Percentiles rank a stretch among this genome's conserved stretches.
phyloP scores from a whole-genome alignment of 1,140 invertebrate species.

The Bombus pyrosoma region DNA sequence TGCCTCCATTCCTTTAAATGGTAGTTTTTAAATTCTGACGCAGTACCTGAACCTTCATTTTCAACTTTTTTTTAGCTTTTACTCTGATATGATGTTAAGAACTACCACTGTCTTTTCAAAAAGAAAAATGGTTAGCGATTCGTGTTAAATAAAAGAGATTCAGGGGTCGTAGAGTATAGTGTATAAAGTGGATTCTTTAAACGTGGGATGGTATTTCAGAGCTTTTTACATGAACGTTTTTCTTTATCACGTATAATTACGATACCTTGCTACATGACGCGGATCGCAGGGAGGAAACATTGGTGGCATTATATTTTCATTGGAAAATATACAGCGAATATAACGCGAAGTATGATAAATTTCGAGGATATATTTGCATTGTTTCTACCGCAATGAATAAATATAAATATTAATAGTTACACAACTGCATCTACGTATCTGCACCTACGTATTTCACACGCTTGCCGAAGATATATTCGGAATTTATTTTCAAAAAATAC shows the following conservation, averaged over 20 bases:
- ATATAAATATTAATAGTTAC: conserved; percentile 13
- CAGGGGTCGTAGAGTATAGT: no score
- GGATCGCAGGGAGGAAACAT: background rate
- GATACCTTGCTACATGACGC: background rate
- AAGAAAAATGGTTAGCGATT: background rate
- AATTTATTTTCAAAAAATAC: background rate
- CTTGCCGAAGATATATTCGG: background rate
- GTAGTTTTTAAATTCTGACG: background rate
- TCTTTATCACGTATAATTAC: conserved; percentile 6
- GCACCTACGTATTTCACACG: background rate
- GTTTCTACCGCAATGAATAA: conserved; percentile 1
- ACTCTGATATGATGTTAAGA: background rate
- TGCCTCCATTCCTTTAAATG: background rate
- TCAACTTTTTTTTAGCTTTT: background rate
- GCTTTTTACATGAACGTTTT: background rate
- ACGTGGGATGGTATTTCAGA: background rate
- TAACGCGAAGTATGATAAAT: background rate
- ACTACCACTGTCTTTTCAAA: background rate
- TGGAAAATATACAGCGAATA: background rate
- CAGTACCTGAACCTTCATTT: no score
- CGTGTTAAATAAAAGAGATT: background rate
- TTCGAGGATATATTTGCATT: background rate
- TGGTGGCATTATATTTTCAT: conserved; percentile 7
- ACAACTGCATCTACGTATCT: no score
- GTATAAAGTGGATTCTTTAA: background rate